Conservation (phyloP, 2,797 vertebrate genomes). For the Falco naumanni region DNA sequence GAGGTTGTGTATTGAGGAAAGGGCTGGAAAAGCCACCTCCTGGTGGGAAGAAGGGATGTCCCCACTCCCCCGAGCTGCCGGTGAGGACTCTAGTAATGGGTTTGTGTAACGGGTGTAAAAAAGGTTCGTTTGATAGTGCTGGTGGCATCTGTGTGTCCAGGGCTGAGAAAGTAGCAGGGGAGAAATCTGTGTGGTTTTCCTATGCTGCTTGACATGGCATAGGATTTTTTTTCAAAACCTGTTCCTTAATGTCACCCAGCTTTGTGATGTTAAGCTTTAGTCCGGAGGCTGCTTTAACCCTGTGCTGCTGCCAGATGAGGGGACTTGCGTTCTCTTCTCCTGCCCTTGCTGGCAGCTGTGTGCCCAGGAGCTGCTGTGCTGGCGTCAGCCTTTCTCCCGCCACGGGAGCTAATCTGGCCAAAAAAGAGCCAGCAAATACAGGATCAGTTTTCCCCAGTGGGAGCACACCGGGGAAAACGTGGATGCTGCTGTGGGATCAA, state of each 20-base stretch:
- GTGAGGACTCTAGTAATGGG: neutral
- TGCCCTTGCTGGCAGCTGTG: neutral
- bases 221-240: neutral
- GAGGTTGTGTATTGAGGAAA: neutral
- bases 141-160: neutral
- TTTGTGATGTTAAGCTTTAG: neutral
- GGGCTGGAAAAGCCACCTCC: neutral
- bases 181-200: neutral
- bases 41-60: neutral
- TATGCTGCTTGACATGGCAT: rapidly evolving
- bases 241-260: neutral
- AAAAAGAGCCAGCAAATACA: no score
- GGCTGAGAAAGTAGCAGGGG: neutral
- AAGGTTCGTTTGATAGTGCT: rapidly evolving
- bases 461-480: neutral
- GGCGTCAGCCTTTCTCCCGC: neutral
- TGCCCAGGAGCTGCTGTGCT: neutral
- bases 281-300: neutral
- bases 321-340: neutral
- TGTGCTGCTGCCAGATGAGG: neutral
- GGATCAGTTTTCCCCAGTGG: neutral
- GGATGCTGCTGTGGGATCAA: neutral
- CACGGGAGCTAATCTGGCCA: neutral
- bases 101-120: neutral
- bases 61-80: neutral